These are phyloP conservation scores for Saimiri boliviensis DNA, from an alignment of 2,113 vertebrate genomes.

Conservation along the genomic window DNA sequence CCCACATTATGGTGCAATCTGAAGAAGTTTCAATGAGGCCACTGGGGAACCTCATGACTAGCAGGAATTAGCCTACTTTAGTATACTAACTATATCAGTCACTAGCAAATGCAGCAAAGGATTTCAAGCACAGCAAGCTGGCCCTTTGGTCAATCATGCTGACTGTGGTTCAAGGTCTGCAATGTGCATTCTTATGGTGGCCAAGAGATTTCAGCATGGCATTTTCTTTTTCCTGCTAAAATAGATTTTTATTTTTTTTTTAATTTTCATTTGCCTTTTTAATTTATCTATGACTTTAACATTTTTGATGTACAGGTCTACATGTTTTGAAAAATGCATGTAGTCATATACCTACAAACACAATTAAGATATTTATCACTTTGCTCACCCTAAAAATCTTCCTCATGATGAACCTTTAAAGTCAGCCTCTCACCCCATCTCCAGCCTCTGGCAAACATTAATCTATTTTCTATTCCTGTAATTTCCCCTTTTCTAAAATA, in stretches of 20 bases:
- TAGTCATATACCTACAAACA: background rate
- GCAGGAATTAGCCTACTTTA: background rate
- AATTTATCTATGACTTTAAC: background rate
- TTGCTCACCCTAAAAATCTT: background rate
- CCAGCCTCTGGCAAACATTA: background rate
- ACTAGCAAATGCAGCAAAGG: background rate
- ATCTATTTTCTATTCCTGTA: background rate
- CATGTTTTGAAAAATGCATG: background rate
- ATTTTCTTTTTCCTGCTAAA: constrained; percentile 18
- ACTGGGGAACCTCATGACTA: background rate
- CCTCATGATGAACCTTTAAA: background rate
- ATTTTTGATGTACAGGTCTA: background rate
- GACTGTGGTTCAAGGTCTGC: background rate
- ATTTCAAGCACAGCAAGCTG: background rate
- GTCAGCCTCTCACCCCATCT: background rate
- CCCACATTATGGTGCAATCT: background rate
- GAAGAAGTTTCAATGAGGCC: background rate
- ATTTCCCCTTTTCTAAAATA: constrained; percentile 1
- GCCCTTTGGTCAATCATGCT: background rate
- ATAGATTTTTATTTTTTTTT: background rate
- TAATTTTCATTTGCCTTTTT: background rate
- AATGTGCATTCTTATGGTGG: background rate
- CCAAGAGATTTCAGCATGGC: background rate
- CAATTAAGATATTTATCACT: background rate
- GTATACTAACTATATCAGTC: background rate